phyloP scores from a whole-genome alignment of 2,113 vertebrate species.

The Callaeas wilsoni region DNA sequence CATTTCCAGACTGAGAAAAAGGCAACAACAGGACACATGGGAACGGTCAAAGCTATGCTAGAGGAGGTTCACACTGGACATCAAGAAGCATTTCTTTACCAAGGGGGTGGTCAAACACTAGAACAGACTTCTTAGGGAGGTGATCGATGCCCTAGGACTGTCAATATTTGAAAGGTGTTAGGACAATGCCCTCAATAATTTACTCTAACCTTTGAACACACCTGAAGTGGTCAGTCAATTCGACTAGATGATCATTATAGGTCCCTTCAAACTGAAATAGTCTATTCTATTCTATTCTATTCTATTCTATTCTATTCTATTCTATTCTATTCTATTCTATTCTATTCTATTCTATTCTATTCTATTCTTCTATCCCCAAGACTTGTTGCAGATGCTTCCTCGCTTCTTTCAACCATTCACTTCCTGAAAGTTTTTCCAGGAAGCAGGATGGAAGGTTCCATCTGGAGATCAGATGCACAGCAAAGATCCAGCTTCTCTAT shows the following conservation, averaged over 20 bases:
- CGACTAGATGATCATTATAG: background rate
- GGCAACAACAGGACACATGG: background rate
- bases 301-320: background rate
- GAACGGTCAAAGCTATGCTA: background rate
- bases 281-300: background rate
- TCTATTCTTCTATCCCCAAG: background rate
- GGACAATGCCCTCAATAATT: background rate
- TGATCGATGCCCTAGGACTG: fast-evolving
- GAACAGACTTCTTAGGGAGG: background rate
- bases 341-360: background rate
- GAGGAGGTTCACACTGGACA: background rate
- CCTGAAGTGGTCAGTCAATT: background rate
- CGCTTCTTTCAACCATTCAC: fast-evolving
- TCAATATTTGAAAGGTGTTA: background rate
- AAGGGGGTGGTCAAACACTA: background rate
- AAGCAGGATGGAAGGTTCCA: background rate
- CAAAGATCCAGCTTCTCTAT: background rate
- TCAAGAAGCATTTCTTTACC: background rate
- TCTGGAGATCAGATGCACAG: background rate
- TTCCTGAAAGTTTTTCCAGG: background rate
- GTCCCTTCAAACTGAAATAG: background rate
- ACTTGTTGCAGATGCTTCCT: background rate
- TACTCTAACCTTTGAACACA: background rate
- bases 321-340: background rate
- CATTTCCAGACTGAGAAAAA: too few species aligned